Base-by-base conservation (phyloP, 2,113 vertebrate species). In the Xiphophorus maculatus region DNA sequence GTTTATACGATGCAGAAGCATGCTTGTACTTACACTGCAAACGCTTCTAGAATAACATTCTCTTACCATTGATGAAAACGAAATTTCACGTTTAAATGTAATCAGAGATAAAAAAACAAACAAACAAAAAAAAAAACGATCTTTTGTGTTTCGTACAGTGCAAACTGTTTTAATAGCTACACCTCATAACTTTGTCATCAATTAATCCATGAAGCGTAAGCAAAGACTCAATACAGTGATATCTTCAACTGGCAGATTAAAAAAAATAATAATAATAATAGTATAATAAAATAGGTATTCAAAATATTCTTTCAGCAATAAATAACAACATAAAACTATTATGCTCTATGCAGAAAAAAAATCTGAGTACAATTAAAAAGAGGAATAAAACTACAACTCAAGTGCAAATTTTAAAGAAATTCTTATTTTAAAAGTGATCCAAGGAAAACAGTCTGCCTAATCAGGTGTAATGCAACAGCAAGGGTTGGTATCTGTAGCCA, bases 401-500 rank as follows among this genome's bases (percentile, higher is more conserved):
- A 48, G 44, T 17, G 15, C 14, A 17, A 48, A 17, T 48, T 48
- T 48, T 17, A 15, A 42, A 42, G 14, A 42, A 42, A 54, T 63
- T 25, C 44, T 28, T 12, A 5, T 73, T 54, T 80, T 71, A 79
- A 83, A 85, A 78, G 29, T 79, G 76, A 81, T 73, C 65, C 54
- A 63, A 70, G 28, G 10, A 22, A 65, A 80, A 84, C 71, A 25
- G 48, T 69, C 69, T 66, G 42, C 17, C 9, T 79, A 82, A 83
- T 86, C 33, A 64, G 71, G 67, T 79, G 72, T 74, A 84, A 77
- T 69, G 63, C 75, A 64, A 9, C 66, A 58, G 42, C 71, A 15
- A 54, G 32, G 37, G 73, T 48, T 62, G 77, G 71, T 22, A 69
- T 62, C 37, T 82, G 74, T 71, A 77, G 65, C 86, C 75, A 86